Evolutionary conservation across 2,888 invertebrate species (phyloP).

Genomic region (Lasioglossum morio): DNA sequence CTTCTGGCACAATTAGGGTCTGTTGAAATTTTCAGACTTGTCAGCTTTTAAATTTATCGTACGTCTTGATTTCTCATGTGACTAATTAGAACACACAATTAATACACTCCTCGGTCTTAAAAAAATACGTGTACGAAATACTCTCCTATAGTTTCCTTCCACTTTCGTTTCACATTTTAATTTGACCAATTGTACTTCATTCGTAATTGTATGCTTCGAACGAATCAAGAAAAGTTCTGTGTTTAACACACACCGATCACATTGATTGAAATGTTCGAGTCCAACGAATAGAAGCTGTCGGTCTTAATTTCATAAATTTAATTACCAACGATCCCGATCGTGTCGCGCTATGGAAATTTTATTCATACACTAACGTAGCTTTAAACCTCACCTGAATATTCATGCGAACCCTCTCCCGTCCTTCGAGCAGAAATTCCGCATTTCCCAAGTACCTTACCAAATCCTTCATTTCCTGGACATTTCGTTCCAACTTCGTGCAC

Average conservation of each 20-base stretch:
- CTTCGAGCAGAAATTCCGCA: not conserved
- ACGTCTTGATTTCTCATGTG: no score
- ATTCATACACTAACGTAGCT: conserved; percentile 6
- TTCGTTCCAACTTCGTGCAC: not conserved
- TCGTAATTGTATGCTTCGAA: not conserved
- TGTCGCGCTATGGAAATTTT: not conserved
- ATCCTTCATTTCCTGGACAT: not conserved
- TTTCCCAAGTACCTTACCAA: not conserved
- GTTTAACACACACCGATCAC: not conserved
- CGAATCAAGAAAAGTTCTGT: not conserved
- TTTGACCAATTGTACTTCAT: not conserved
- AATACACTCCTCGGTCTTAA: not conserved
- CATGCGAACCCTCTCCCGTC: not conserved
- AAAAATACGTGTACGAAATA: no score
- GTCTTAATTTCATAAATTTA: not conserved
- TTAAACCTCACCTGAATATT: not conserved
- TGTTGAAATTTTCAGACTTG: not conserved
- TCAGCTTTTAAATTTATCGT: not conserved
- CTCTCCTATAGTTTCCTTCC: not conserved
- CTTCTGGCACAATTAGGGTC: not conserved
- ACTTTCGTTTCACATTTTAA: not conserved
- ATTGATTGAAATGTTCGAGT: not conserved
- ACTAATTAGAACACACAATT: not conserved
- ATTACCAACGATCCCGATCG: no score
- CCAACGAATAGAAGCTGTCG: not conserved